Conservation (phyloP, 2,113 vertebrate genomes). For the Psilopogon haemacephalus region DNA sequence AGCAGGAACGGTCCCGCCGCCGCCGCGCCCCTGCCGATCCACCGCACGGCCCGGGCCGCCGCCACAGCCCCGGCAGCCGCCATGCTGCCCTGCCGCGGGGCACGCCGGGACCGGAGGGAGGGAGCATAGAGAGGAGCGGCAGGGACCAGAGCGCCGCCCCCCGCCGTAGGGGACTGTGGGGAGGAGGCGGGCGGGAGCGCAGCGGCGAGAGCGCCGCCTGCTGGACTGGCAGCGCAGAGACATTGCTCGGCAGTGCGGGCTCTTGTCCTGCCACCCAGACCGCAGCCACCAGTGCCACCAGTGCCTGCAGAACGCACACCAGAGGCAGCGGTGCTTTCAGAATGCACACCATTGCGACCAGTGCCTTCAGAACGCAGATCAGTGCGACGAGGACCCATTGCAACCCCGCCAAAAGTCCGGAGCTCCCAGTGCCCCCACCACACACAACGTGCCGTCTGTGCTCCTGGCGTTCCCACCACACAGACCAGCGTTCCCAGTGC, state of each 20-base stretch:
- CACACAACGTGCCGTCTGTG: not conserved
- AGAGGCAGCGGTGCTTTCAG: not conserved
- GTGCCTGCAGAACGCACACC: not conserved
- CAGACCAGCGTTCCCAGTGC: too few relatives aligned
- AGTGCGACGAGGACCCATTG: too few relatives aligned
- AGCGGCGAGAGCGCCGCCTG: not conserved
- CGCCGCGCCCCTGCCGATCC: not conserved
- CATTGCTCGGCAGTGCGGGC: not conserved
- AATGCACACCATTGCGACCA: too few relatives aligned
- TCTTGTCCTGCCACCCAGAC: too few relatives aligned
- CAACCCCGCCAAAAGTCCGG: not conserved
- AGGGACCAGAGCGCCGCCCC: not conserved
- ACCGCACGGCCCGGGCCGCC: not conserved
- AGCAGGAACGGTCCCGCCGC: not conserved
- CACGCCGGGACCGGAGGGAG: not conserved
- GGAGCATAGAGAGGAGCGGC: not conserved
- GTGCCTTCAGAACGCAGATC: too few relatives aligned
- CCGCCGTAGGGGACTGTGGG: not conserved
- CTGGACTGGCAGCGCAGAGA: fast-evolving
- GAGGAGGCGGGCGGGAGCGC: not conserved
- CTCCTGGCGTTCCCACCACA: not conserved
- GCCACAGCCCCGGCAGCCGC: not conserved
- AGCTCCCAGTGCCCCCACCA: not conserved
- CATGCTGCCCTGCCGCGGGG: not conserved
- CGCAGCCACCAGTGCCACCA: not conserved